A percentile compares a stretch with the other conserved stretches of the same genome.
These are phyloP conservation scores for Vandiemenella viatica DNA, from an alignment of 2,888 invertebrate genomes.

Conservation along the genomic window DNA sequence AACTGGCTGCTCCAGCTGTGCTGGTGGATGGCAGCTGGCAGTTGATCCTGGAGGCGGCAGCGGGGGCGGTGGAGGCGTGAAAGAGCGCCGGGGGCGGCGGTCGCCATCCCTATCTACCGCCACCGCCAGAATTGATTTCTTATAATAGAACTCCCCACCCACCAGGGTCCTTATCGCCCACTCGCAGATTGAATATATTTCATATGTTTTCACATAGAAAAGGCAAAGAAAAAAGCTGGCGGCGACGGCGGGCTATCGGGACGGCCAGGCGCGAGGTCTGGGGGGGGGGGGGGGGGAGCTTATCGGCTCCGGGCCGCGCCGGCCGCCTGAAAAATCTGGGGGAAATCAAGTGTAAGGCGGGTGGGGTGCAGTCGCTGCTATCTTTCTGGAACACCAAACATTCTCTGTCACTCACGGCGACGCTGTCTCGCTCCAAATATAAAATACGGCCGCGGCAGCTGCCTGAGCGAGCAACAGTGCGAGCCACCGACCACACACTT, in stretches of 20 bases:
- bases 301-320: conserved; percentile 14
- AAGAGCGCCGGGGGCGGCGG: too few relatives aligned
- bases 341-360: conserved; percentile 30
- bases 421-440: too few relatives aligned
- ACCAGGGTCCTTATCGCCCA: conserved; percentile 39
- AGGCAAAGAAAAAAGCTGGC: conserved; percentile 9
- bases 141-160: conserved; percentile 26
- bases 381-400: conserved; percentile 16
- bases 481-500: too few relatives aligned
- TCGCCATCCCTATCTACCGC: conserved; percentile 4
- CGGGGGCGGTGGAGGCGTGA: too few relatives aligned
- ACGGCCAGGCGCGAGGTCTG: conserved; percentile 11
- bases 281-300: too few relatives aligned
- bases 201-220: conserved; percentile 38
- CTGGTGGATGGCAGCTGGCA: too few relatives aligned
- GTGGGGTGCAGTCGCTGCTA: too few relatives aligned
- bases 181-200: conserved; percentile 56
- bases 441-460: too few relatives aligned
- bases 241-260: neutral
- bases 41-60: too few relatives aligned
- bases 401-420: conserved; percentile 5
- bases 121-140: conserved; percentile 23
- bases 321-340: conserved; percentile 20
- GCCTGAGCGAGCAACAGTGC: too few relatives aligned
- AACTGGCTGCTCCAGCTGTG: too few relatives aligned